Evolutionary conservation across 2,888 invertebrate species (phyloP).

Genomic region (Harpagoxenus sublaevis): DNA sequence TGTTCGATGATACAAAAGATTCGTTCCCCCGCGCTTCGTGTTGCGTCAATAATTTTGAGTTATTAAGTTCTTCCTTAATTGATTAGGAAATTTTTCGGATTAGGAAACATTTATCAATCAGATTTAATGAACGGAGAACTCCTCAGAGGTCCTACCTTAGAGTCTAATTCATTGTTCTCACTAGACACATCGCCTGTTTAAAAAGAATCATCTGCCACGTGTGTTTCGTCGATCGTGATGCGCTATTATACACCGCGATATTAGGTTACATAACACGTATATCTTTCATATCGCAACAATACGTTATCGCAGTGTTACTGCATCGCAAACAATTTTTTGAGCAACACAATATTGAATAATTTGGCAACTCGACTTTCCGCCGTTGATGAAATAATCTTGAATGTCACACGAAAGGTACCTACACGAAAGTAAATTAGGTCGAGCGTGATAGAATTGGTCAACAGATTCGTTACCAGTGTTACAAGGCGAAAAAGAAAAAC

Average conservation of each 20-base stretch:
- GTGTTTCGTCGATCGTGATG: constrained; percentile 1
- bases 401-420: no score
- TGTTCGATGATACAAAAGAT: constrained; percentile 19
- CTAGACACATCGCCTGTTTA: not conserved
- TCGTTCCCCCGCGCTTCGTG: not conserved
- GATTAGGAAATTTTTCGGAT: not conserved
- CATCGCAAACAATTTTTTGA: not conserved
- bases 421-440: no score
- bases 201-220: not conserved
- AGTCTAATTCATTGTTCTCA: not conserved
- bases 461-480: not conserved
- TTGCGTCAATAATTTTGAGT: constrained; percentile 32
- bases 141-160: not conserved
- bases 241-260: constrained; percentile 14
- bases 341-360: not conserved
- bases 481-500: not conserved
- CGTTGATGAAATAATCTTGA: not conserved
- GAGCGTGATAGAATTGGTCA: not conserved
- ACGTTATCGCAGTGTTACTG: not conserved
- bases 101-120: not conserved
- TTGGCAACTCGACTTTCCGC: not conserved
- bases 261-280: constrained; percentile 12
- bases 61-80: constrained; percentile 9
- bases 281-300: constrained; percentile 6
- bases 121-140: constrained; percentile 9